Evolutionary conservation across 1,140 invertebrate species (phyloP).

Genomic region (Dinoponera quadriceps): DNA sequence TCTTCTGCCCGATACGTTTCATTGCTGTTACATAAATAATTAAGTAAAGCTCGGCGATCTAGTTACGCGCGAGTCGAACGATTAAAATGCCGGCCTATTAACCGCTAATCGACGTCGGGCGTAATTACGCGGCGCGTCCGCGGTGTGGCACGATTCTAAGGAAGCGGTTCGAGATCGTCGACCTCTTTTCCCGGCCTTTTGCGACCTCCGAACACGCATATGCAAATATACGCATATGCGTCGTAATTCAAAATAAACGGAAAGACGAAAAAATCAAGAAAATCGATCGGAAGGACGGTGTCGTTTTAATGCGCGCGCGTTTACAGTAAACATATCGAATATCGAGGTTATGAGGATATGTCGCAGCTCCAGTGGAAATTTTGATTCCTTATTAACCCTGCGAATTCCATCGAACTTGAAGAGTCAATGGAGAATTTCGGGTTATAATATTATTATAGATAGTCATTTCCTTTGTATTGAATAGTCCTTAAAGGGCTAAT

Average conservation of each 20-base stretch:
- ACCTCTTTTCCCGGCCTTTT: slow-evolving; percentile 53
- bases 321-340: too few species aligned
- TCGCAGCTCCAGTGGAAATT: too few species aligned
- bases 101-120: slow-evolving; percentile 46
- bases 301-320: too few species aligned
- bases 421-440: too few species aligned
- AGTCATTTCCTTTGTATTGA: too few species aligned
- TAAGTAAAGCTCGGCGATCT: slow-evolving; percentile 24
- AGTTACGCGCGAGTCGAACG: slow-evolving; percentile 21
- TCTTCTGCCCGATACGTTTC: slow-evolving; percentile 8
- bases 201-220: background rate
- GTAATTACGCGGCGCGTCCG: slow-evolving; percentile 38
- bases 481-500: too few species aligned
- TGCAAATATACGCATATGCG: too few species aligned
- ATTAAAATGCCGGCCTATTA: slow-evolving; percentile 58
- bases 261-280: background rate
- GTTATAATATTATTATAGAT: too few species aligned
- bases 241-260: too few species aligned
- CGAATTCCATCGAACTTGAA: too few species aligned
- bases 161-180: slow-evolving; percentile 55
- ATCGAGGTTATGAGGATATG: too few species aligned
- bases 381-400: too few species aligned
- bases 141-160: slow-evolving; percentile 32
- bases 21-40: slow-evolving; percentile 57
- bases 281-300: slow-evolving; percentile 25